Conservation (phyloP, 2,888 invertebrate species). For the Parnassius glacialis region DNA sequence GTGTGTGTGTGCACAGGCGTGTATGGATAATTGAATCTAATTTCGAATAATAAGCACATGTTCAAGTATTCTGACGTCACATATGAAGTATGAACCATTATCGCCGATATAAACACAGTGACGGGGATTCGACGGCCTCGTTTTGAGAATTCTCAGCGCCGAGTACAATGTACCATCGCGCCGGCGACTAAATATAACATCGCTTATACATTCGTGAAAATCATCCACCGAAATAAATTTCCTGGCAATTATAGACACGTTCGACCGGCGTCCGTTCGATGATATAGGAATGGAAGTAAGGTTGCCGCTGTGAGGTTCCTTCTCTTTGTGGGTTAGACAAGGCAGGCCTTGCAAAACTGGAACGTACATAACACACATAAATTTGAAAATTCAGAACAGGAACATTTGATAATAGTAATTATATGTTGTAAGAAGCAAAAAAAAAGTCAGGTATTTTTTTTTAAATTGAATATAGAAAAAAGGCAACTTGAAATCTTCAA, state of each 20-base stretch:
- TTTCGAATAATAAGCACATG: neutral
- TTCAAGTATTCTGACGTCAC: constrained; percentile 17
- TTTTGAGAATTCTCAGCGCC: constrained; percentile 45
- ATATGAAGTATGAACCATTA: constrained; percentile 35
- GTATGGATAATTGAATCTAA: neutral
- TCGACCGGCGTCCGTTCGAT: constrained; percentile 56
- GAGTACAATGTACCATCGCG: constrained; percentile 42
- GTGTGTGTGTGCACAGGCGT: too few relatives aligned
- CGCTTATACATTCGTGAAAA: constrained; percentile 34
- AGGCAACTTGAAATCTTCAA: too few relatives aligned
- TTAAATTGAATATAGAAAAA: too few relatives aligned
- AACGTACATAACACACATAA: too few relatives aligned
- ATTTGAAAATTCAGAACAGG: too few relatives aligned
- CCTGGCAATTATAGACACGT: constrained; percentile 49
- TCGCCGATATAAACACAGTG: constrained; percentile 47
- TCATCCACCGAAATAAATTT: constrained; percentile 45
- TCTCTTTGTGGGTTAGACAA: neutral
- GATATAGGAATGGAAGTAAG: constrained; percentile 43
- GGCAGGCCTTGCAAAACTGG: too few relatives aligned
- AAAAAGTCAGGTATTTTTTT: too few relatives aligned
- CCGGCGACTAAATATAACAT: constrained; percentile 57
- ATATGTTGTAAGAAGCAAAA: too few relatives aligned
- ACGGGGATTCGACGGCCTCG: constrained; percentile 53
- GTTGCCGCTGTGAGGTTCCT: constrained; percentile 33
- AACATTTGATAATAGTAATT: too few relatives aligned